A percentile compares a stretch with the other conserved stretches of the same genome.
phyloP scores from a whole-genome alignment of 2,113 vertebrate species.

The Rhinolophus ferrumequinum region DNA sequence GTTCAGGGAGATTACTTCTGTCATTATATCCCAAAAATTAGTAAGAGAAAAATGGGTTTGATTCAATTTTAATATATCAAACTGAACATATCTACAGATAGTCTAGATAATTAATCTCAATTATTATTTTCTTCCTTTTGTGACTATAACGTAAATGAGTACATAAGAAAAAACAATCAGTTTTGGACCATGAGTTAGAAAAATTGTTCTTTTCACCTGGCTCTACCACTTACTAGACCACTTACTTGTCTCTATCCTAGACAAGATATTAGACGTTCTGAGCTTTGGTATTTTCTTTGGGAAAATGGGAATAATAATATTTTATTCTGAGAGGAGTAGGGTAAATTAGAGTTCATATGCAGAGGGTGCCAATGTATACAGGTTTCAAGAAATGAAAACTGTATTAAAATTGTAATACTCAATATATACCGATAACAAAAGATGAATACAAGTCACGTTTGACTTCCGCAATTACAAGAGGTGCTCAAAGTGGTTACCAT shows the following conservation, averaged over 20 bases:
- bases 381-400: too few species aligned
- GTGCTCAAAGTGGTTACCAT: too few species aligned
- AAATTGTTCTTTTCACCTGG: not conserved
- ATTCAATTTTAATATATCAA: not conserved
- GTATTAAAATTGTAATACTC: too few species aligned
- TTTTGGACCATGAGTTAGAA: not conserved
- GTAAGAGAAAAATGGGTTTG: not conserved
- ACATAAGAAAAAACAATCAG: not conserved
- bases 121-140: constrained; percentile 7
- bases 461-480: too few species aligned
- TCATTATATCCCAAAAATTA: not conserved
- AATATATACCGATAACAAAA: too few species aligned
- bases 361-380: too few species aligned
- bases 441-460: too few species aligned
- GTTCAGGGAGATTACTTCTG: not conserved
- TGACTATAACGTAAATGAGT: not conserved
- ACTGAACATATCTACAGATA: not conserved
- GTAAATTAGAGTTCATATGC: not conserved
- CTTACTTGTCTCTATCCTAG: not conserved
- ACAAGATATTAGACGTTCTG: not conserved
- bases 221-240: not conserved
- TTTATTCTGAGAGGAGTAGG: not conserved
- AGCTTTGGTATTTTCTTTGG: constrained; percentile 9
- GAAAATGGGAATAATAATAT: not conserved
- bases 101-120: not conserved